These are phyloP conservation scores for Meloe dianella DNA, from an alignment of 2,888 invertebrate species.

Conservation along the genomic window DNA sequence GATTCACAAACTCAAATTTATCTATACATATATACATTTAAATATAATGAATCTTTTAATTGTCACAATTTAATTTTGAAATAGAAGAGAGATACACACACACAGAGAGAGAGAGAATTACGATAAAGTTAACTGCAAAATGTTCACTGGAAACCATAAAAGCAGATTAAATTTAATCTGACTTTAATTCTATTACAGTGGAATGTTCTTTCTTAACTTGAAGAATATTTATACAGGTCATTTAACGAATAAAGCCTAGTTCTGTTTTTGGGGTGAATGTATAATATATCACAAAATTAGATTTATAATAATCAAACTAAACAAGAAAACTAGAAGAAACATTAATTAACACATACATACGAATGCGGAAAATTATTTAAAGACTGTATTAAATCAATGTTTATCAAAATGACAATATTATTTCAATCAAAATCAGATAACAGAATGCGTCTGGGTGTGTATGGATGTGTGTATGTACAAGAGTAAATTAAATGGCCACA, in stretches of 20 bases:
- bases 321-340: no score
- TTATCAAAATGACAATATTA: background rate
- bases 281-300: background rate
- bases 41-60: constrained; percentile 4
- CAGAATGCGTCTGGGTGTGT: background rate
- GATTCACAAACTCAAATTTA: no score
- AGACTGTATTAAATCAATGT: background rate
- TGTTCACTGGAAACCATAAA: constrained; percentile 17
- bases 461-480: constrained; percentile 23
- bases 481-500: constrained; percentile 48
- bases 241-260: constrained; percentile 15
- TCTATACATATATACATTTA: no score
- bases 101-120: constrained; percentile 14
- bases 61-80: constrained; percentile 14
- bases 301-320: constrained; percentile 1
- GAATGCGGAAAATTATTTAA: background rate
- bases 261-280: background rate
- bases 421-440: constrained; percentile 35
- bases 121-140: constrained; percentile 13
- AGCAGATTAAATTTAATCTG: constrained; percentile 26
- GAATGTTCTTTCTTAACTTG: constrained; percentile 15
- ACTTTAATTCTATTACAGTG: constrained; percentile 18
- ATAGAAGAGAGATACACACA: no score
- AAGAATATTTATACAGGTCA: constrained; percentile 18
- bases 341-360: background rate